A percentile compares a stretch with the other conserved stretches of the same genome.
Conservation (phyloP, 2,888 invertebrate genomes). For the Laspeyria flexula region DNA sequence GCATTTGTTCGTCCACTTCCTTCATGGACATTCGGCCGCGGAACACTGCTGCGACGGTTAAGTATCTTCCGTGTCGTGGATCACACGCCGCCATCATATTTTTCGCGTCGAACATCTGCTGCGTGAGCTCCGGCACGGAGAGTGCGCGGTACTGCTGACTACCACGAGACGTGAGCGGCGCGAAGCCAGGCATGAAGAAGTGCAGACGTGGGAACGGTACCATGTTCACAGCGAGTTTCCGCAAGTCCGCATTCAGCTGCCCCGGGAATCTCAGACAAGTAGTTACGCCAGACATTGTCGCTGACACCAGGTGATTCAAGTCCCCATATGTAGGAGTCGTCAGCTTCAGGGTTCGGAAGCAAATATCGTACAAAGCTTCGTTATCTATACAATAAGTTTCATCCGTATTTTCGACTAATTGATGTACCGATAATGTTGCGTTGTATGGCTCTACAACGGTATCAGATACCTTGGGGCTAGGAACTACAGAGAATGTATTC, state of each 20-base stretch:
- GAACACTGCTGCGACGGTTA: constrained; percentile 96
- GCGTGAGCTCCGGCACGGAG: constrained; percentile 95
- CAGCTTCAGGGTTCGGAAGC: constrained; percentile 90
- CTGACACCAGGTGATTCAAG: constrained; percentile 85
- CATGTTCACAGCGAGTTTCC: constrained; percentile 78
- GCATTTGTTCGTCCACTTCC: constrained; percentile 94
- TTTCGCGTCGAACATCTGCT: constrained; percentile 96
- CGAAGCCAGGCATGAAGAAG: constrained; percentile 87
- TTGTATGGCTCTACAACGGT: constrained; percentile 89
- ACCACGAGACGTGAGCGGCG: constrained; percentile 91
- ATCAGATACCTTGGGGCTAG: constrained; percentile 91
- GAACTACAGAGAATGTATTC: constrained; percentile 90
- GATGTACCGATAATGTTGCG: constrained; percentile 88
- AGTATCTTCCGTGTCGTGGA: constrained; percentile 94
- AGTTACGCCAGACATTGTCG: constrained; percentile 79
- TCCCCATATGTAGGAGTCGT: constrained; percentile 93
- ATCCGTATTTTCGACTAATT: constrained; percentile 90
- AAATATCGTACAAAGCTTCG: constrained; percentile 92
- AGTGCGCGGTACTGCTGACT: constrained; percentile 95
- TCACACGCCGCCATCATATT: constrained; percentile 99
- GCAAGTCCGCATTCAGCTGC: constrained; percentile 90
- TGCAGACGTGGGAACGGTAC: constrained; percentile 91
- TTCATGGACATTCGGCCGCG: constrained; percentile 97
- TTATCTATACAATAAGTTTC: constrained; percentile 90
- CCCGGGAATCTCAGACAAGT: constrained; percentile 77